Evolutionary conservation across 2,797 vertebrate genomes (phyloP).

Genomic region (Malurus leucopterus): DNA sequence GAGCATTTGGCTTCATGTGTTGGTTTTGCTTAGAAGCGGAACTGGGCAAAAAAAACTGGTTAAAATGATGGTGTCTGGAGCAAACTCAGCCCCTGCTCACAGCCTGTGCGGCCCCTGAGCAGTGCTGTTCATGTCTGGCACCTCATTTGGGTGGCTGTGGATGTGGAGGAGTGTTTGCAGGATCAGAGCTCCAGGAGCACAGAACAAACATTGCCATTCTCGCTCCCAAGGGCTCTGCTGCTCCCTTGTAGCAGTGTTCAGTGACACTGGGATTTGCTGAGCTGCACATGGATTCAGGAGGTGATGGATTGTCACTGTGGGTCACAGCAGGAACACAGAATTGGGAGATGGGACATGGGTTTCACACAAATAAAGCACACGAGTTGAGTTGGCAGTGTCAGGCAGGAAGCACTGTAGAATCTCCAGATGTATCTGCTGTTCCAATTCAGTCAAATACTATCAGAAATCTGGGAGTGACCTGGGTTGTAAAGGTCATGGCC

Average conservation of each 20-base stretch:
- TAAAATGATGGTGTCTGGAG: not conserved
- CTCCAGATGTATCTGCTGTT: not conserved
- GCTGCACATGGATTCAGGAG: not conserved
- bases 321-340: not conserved
- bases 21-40: conserved; percentile 50
- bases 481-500: not conserved
- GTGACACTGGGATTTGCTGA: not conserved
- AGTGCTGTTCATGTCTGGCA: not conserved
- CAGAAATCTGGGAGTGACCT: not conserved
- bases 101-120: not conserved
- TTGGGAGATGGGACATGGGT: not conserved
- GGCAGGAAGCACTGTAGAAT: not conserved
- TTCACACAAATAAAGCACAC: not conserved
- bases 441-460: not conserved
- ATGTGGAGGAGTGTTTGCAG: not conserved
- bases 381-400: not conserved
- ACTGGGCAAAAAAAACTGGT: conserved; percentile 38
- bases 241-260: not conserved
- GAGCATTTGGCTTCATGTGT: conserved; percentile 55
- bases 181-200: not conserved
- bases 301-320: not conserved
- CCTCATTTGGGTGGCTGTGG: not conserved
- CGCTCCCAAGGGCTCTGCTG: not conserved
- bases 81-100: not conserved
- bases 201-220: not conserved